These are phyloP conservation scores for Peromyscus nudipes DNA, from an alignment of 2,797 vertebrate genomes.

Conservation along the genomic window DNA sequence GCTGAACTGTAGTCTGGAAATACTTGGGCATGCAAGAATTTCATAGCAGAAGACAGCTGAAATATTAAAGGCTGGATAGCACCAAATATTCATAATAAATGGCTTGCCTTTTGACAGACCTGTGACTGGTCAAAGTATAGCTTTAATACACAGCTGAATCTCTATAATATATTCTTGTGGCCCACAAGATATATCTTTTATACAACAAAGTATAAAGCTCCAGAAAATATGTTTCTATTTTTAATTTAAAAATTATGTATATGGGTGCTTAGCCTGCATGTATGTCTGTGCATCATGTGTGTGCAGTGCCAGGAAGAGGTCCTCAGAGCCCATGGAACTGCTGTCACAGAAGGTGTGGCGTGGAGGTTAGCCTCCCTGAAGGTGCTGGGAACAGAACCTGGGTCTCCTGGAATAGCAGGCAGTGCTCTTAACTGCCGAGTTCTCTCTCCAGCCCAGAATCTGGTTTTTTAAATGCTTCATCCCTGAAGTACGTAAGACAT, in stretches of 20 bases:
- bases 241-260: neutral
- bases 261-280: neutral
- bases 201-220: neutral
- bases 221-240: neutral
- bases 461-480: no score
- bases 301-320: neutral
- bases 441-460: neutral
- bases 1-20: no score
- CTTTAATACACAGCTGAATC: no score
- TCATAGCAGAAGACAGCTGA: no score
- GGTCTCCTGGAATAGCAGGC: neutral
- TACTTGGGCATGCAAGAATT: no score
- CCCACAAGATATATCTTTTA: neutral
- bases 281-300: neutral
- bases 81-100: no score
- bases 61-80: no score
- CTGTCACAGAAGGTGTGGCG: neutral
- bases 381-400: neutral
- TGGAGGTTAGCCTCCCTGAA: neutral
- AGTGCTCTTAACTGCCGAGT: neutral
- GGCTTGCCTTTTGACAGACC: no score
- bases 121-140: no score
- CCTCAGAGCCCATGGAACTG: neutral
- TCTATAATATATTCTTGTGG: no score
- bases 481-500: neutral